Percentiles rank a stretch among this genome's conserved stretches.
Evolutionary conservation across 2,888 invertebrate genomes (phyloP).

Genomic region (Didymodactylos carnosus): DNA sequence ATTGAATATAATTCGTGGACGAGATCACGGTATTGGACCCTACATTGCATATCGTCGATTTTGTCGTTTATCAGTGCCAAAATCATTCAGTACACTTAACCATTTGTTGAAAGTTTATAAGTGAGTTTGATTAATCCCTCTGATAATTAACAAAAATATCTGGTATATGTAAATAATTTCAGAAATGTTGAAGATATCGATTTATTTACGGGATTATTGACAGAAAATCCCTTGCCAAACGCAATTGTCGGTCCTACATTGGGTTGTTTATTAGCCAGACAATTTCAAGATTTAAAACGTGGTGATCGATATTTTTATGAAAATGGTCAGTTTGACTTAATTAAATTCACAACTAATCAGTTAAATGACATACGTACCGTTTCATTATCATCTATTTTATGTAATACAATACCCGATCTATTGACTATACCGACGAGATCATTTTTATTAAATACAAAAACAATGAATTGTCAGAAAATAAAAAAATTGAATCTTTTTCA

Average conservation of each 20-base stretch:
- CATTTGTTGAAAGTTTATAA: too few relatives aligned
- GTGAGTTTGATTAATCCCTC: too few relatives aligned
- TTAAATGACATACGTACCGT: slow-evolving; percentile 3
- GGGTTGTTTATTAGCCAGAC: slow-evolving; percentile 6
- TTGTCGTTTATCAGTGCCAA: not conserved
- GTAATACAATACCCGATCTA: too few relatives aligned
- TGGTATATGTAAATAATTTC: not conserved
- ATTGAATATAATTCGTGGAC: slow-evolving; percentile 2
- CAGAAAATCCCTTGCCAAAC: not conserved
- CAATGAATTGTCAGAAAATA: too few relatives aligned
- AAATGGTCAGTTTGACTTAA: not conserved
- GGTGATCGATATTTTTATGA: slow-evolving; percentile 12
- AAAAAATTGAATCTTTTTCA: too few relatives aligned
- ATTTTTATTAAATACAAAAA: too few relatives aligned
- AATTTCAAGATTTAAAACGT: slow-evolving; percentile 9
- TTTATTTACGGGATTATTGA: slow-evolving; percentile 6
- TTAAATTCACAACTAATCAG: not conserved
- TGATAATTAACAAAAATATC: too few relatives aligned
- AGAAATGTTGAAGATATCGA: slow-evolving; percentile 14
- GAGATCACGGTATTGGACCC: not conserved
- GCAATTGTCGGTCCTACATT: slow-evolving; percentile 13
- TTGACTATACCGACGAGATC: too few relatives aligned
- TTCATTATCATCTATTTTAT: not conserved
- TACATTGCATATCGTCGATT: not conserved
- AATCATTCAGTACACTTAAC: too few relatives aligned